These are phyloP conservation scores for Xerus rutilus DNA, from an alignment of 2,797 vertebrate genomes.

Conservation along the genomic window DNA sequence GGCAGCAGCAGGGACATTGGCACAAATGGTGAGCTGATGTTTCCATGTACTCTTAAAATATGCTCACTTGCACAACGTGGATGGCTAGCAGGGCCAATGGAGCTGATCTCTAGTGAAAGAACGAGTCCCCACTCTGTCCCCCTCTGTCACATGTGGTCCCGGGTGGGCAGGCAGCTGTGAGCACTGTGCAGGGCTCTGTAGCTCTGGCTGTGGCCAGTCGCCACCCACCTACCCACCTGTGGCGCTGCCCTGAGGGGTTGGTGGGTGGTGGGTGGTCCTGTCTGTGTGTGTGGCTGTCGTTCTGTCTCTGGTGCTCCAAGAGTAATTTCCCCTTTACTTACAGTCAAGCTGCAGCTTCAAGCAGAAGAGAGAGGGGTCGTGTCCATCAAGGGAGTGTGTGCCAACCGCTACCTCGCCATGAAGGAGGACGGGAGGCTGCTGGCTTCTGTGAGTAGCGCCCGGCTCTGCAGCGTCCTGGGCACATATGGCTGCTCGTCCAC, in stretches of 20 bases:
- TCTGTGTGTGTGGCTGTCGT: neutral
- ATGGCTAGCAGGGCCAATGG: neutral
- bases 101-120: neutral
- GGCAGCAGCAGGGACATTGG: neutral
- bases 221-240: neutral
- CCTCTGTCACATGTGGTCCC: neutral
- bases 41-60: constrained; percentile 14
- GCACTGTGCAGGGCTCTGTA: too few relatives aligned
- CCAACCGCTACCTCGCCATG: constrained; percentile 98
- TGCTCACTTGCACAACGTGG: neutral
- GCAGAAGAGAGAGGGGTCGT: constrained; percentile 97
- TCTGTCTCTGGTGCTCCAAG: constrained; percentile 34
- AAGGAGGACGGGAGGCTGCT: constrained; percentile 96
- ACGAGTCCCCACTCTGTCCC: neutral
- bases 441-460: constrained; percentile 92
- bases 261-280: neutral
- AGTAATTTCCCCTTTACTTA: constrained; percentile 38
- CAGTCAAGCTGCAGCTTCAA: constrained; percentile 98
- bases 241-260: neutral
- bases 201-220: too few relatives aligned
- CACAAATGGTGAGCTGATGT: neutral
- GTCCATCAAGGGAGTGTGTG: constrained; percentile 96
- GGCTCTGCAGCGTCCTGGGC: neutral
- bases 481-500: neutral
- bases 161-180: neutral